Evolutionary conservation across 2,797 vertebrate genomes (phyloP).

Genomic region (Acanthurus lineatus): DNA sequence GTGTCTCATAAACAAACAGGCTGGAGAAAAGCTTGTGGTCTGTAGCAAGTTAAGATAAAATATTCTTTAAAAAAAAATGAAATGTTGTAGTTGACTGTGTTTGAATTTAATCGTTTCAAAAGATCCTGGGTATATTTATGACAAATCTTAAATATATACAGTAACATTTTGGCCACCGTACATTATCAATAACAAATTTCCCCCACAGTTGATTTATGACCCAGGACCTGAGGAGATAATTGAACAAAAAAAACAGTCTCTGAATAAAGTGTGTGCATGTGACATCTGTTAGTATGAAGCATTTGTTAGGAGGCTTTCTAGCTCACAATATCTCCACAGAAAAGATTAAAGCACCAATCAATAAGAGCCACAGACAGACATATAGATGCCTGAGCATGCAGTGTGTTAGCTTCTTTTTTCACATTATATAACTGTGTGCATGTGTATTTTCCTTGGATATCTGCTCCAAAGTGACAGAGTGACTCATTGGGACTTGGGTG

Average conservation of each 20-base stretch:
- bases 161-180: not conserved
- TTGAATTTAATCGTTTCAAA: not conserved
- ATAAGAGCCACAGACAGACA: conserved; percentile 29
- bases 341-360: conserved; percentile 27
- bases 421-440: not conserved
- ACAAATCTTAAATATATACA: conserved; percentile 2
- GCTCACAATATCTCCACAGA: not conserved
- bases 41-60: conserved; percentile 2
- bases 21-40: not conserved
- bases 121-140: not conserved
- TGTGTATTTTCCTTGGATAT: conserved; percentile 3
- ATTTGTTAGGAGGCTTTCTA: conserved; percentile 15
- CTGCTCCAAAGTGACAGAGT: conserved; percentile 34
- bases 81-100: not conserved
- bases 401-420: conserved; percentile 2
- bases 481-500: conserved; percentile 53
- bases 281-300: conserved; percentile 34
- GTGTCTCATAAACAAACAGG: conserved; percentile 5
- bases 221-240: conserved; percentile 25
- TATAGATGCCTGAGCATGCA: conserved; percentile 6
- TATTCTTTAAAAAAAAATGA: too few relatives aligned
- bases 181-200: conserved; percentile 22
- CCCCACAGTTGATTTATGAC: conserved; percentile 39
- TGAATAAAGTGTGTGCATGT: conserved; percentile 39
- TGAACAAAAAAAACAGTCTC: conserved; percentile 35